phyloP scores from a whole-genome alignment of 1,140 invertebrate species.

The Caenorhabditis brenneri region DNA sequence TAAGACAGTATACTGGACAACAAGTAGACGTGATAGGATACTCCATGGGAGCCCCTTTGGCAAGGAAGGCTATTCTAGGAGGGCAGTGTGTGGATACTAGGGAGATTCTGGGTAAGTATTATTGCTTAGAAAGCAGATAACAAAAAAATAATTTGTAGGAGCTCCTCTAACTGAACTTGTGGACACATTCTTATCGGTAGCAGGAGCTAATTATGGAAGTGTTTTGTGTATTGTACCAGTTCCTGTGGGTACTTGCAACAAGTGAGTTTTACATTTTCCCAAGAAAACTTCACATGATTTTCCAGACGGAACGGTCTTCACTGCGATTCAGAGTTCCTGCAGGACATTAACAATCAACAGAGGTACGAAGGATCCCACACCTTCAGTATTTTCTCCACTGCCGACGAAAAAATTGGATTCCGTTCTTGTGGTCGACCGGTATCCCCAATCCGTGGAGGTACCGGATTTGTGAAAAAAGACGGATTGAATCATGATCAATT shows the following conservation, averaged over 20 bases:
- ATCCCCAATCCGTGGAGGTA: slow-evolving; percentile 56
- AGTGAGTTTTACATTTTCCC: not conserved
- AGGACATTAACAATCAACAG: slow-evolving; percentile 55
- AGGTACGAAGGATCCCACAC: slow-evolving; percentile 55
- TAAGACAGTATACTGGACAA: slow-evolving; percentile 63
- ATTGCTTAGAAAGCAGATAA: not conserved
- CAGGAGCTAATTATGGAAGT: slow-evolving; percentile 56
- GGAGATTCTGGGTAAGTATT: slow-evolving; percentile 44
- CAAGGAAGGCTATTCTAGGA: slow-evolving; percentile 65
- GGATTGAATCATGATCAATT: slow-evolving; percentile 50
- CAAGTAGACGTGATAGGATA: slow-evolving; percentile 68
- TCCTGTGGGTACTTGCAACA: slow-evolving; percentile 58
- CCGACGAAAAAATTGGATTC: slow-evolving; percentile 57
- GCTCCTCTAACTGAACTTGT: slow-evolving; percentile 57
- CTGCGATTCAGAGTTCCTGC: slow-evolving; percentile 56
- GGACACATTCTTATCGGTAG: slow-evolving; percentile 58
- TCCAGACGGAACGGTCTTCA: slow-evolving; percentile 56
- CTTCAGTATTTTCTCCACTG: slow-evolving; percentile 56
- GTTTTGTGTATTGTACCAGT: slow-evolving; percentile 56
- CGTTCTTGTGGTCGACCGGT: slow-evolving; percentile 55
- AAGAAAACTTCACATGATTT: not conserved
- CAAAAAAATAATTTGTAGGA: not conserved
- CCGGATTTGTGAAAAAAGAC: slow-evolving; percentile 59
- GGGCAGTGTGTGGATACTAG: slow-evolving; percentile 59
- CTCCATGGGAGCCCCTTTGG: slow-evolving; percentile 70